phyloP scores from a whole-genome alignment of 2,888 invertebrate genomes.

The Latrodectus hesperus region DNA sequence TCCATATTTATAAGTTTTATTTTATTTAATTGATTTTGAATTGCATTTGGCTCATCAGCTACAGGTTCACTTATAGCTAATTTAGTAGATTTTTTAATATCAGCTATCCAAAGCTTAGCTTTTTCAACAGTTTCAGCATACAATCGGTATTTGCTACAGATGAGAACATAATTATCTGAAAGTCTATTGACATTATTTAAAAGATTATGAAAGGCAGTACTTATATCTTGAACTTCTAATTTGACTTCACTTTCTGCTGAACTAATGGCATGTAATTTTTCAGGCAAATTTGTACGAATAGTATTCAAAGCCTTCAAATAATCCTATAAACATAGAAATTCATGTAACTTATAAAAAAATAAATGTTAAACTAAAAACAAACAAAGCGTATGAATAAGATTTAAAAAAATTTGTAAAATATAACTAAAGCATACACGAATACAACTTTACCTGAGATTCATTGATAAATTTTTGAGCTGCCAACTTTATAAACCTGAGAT shows the following conservation, averaged over 20 bases:
- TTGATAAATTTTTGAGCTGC: conserved; percentile 96
- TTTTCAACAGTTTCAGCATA: conserved; percentile 89
- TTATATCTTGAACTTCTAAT: conserved; percentile 85
- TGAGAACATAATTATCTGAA: conserved; percentile 86
- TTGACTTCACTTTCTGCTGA: conserved; percentile 85
- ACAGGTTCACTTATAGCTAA: conserved; percentile 87
- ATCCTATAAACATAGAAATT: conserved; percentile 81
- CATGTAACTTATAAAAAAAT: not conserved
- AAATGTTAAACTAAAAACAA: not conserved
- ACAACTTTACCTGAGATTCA: conserved; percentile 86
- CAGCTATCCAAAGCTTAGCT: conserved; percentile 85
- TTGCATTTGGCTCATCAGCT: conserved; percentile 88
- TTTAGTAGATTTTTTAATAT: conserved; percentile 85
- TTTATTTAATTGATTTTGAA: conserved; percentile 89
- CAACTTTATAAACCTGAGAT: conserved; percentile 95
- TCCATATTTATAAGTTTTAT: conserved; percentile 91
- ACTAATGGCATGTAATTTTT: conserved; percentile 84
- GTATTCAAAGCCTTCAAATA: conserved; percentile 88
- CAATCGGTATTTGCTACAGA: conserved; percentile 84
- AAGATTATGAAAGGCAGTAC: conserved; percentile 81
- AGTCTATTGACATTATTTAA: conserved; percentile 87
- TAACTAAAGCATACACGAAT: not conserved
- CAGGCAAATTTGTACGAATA: conserved; percentile 87
- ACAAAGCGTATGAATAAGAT: not conserved
- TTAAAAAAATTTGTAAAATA: not conserved